Conservation (phyloP, 2,888 invertebrate species). For the Tineola bisselliella region DNA sequence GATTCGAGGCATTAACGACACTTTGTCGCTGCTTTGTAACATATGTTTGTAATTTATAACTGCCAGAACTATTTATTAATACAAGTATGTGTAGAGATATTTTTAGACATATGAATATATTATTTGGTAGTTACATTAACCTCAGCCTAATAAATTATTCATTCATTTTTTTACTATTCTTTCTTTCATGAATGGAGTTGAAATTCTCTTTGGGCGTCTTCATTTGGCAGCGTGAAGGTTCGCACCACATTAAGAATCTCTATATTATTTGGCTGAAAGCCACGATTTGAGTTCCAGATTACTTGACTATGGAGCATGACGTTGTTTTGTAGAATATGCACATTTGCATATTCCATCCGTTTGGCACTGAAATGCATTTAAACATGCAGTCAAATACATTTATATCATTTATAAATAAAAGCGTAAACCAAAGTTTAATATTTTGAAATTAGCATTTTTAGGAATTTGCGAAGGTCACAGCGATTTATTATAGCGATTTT, state of each 20-base stretch:
- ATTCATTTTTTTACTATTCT: neutral
- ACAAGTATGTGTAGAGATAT: too few species aligned
- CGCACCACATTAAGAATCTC: slow-evolving; percentile 21
- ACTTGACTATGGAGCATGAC: neutral
- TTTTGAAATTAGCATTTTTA: too few species aligned
- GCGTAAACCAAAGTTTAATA: too few species aligned
- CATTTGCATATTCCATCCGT: slow-evolving; percentile 5
- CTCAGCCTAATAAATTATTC: neutral
- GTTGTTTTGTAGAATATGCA: neutral
- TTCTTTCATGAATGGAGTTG: neutral
- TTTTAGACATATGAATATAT: neutral
- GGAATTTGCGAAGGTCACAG: too few species aligned
- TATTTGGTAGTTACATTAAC: neutral
- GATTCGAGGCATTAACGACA: too few species aligned
- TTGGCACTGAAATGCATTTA: neutral
- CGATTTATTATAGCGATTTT: too few species aligned
- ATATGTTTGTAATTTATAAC: too few species aligned
- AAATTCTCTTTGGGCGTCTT: slow-evolving; percentile 22
- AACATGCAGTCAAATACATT: neutral
- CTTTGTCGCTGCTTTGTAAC: too few species aligned
- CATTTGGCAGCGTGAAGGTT: slow-evolving; percentile 52
- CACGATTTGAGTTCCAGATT: neutral
- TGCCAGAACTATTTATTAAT: too few species aligned
- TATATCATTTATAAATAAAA: too few species aligned
- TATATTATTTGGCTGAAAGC: slow-evolving; percentile 3